Conservation (phyloP, 2,888 invertebrate genomes). For the Gandaritis pyraliata region DNA sequence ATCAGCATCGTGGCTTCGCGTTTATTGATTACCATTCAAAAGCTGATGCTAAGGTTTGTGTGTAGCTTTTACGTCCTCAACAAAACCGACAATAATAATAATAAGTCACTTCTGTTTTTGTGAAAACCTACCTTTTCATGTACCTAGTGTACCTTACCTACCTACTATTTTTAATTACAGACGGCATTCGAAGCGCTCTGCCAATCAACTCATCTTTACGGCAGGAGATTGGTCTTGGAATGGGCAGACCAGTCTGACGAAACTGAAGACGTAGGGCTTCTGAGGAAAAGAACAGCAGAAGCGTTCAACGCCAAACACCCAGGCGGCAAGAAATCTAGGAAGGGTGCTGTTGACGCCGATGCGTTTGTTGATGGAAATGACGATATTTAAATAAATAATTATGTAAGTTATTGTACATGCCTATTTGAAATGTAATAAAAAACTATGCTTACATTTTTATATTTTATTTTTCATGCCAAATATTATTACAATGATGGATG, state of each 20-base stretch:
- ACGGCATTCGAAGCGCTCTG: constrained; percentile 96
- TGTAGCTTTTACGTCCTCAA: neutral
- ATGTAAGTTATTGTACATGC: neutral
- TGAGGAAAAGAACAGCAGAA: constrained; percentile 94
- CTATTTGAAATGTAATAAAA: constrained; percentile 22
- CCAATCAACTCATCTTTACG: constrained; percentile 99
- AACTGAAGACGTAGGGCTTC: constrained; percentile 89
- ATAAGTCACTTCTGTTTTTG: no score
- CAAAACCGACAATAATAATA: neutral
- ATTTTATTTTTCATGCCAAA: constrained; percentile 64
- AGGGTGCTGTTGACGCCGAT: constrained; percentile 76
- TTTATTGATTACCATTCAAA: constrained; percentile 96
- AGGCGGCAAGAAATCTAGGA: constrained; percentile 77
- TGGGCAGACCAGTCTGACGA: constrained; percentile 93
- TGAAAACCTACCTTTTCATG: no score
- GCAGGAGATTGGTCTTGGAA: constrained; percentile 96
- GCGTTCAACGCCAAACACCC: constrained; percentile 68
- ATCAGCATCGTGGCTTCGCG: constrained; percentile 96
- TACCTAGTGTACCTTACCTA: neutral
- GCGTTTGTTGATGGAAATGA: constrained; percentile 67
- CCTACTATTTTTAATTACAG: constrained; percentile 72
- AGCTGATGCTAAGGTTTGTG: constrained; percentile 93
- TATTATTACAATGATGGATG: constrained; percentile 45
- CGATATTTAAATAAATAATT: constrained; percentile 35
- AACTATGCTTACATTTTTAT: constrained; percentile 45